Conservation (phyloP, 2,888 invertebrate genomes). For the Clitarchus hookeri region DNA sequence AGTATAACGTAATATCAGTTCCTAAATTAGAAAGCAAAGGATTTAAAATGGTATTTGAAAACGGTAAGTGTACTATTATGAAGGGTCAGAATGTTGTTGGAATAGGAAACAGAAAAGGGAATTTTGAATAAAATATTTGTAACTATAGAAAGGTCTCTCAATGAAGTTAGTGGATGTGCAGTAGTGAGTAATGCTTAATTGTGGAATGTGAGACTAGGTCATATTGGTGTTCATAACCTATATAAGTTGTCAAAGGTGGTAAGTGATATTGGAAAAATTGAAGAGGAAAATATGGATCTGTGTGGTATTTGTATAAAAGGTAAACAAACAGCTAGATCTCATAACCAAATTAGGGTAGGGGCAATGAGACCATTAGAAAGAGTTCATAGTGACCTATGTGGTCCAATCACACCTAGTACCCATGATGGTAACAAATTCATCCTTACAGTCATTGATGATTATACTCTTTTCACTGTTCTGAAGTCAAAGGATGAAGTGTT, state of each 20-base stretch:
- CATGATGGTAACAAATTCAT: slow-evolving; percentile 5
- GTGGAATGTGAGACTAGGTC: background rate
- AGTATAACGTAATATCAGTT: background rate
- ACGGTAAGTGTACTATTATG: background rate
- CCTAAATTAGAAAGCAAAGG: background rate
- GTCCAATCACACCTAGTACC: slow-evolving; percentile 8
- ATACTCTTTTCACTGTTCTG: background rate
- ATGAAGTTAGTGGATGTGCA: background rate
- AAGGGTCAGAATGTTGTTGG: background rate
- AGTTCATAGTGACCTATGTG: slow-evolving; percentile 7
- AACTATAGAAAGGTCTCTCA: background rate
- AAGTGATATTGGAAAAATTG: background rate
- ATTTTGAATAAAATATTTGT: background rate
- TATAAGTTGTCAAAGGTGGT: slow-evolving; percentile 17
- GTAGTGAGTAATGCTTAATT: background rate
- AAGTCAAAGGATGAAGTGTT: background rate
- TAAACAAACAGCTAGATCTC: slow-evolving; percentile 6
- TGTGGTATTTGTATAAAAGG: slow-evolving; percentile 3
- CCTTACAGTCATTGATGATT: background rate
- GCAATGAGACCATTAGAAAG: background rate
- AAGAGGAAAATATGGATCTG: background rate
- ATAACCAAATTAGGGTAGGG: background rate
- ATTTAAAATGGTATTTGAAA: background rate
- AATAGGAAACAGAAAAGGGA: background rate
- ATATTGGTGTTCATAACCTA: background rate